Conservation (phyloP, 1,140 invertebrate species). For the Yoshiicerus persimilis region DNA sequence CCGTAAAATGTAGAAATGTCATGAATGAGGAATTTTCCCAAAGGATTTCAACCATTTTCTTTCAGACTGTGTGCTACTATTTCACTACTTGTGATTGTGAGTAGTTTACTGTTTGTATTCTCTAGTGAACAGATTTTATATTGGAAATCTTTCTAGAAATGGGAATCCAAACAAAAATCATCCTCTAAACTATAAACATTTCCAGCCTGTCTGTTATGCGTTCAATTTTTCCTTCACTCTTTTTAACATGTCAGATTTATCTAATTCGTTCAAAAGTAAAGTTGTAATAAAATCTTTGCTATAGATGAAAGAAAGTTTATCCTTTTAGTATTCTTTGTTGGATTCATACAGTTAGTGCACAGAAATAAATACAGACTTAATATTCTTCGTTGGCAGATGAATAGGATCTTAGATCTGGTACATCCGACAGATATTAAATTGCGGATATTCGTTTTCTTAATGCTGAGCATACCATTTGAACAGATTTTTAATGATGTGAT, state of each 20-base stretch:
- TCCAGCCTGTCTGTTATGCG: not conserved
- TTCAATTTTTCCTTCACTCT: not conserved
- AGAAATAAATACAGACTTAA: not conserved
- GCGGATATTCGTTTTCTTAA: not conserved
- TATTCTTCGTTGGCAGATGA: not conserved
- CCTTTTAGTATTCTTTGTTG: not conserved
- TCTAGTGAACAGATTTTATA: not conserved
- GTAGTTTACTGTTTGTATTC: too few species aligned
- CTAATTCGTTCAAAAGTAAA: not conserved
- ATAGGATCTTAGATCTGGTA: not conserved
- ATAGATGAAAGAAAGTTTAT: not conserved
- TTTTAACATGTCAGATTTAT: not conserved
- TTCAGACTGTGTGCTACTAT: not conserved
- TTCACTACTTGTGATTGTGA: not conserved
- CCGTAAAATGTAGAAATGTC: not conserved
- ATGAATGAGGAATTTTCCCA: not conserved
- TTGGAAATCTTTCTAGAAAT: not conserved
- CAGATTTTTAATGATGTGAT: not conserved
- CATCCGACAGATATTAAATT: not conserved
- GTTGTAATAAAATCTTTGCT: not conserved
- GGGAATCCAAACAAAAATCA: not conserved
- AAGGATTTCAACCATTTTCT: not conserved
- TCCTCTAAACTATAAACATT: not conserved
- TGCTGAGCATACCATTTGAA: not conserved
- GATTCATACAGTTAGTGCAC: not conserved